Base-by-base conservation (phyloP, 1,140 invertebrate species). In the Panonychus citri region DNA sequence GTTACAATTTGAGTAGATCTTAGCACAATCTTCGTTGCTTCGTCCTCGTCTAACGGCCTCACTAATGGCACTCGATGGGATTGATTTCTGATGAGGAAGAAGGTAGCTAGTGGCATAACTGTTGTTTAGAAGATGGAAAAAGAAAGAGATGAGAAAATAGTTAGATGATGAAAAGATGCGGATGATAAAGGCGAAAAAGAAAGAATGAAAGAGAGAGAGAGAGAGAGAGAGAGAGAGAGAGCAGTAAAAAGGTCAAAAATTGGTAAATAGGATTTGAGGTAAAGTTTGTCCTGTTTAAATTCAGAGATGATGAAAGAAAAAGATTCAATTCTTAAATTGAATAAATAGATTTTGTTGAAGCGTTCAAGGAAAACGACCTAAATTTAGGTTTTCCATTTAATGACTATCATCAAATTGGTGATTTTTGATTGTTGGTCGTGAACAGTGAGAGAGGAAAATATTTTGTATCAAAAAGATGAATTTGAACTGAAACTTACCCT, bases 101-200 rank as follows among this genome's bases (percentile, higher is more conserved):
- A 85, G 69, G 67, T 81, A 86, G 65, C 84, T 86, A 53, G 83
- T 78, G 25, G 82, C 82, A 66, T 87, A 88, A 51, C 85, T 88
- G 28, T 25, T n/a, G n/a, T n/a, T 21, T 10, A 27, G 26, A 2
- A 52, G 3, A 52, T 27, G 15, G 7, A 25, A 52, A 17, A 7
- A 51, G 30, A 15, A 17, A 54, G 15, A 54, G 42, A 17, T 13
- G 17, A 26, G 13, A 54, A 42, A 40, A 40, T 40, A 21, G 21
- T 13, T 19, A 13, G 30, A 19, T 27, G 13, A 26, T 54, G 4
- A n/a, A n/a, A n/a, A n/a, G n/a, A n/a, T n/a, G n/a, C n/a, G n/a
- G n/a, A n/a, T n/a, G n/a, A 50, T 3, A 50, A 8, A 50, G 15
- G 26, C 15, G 50, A 52, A 4, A 27, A 51, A 27, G n/a, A 17